Conservation (phyloP, 2,888 invertebrate species). For the Chymomyza amoena region DNA sequence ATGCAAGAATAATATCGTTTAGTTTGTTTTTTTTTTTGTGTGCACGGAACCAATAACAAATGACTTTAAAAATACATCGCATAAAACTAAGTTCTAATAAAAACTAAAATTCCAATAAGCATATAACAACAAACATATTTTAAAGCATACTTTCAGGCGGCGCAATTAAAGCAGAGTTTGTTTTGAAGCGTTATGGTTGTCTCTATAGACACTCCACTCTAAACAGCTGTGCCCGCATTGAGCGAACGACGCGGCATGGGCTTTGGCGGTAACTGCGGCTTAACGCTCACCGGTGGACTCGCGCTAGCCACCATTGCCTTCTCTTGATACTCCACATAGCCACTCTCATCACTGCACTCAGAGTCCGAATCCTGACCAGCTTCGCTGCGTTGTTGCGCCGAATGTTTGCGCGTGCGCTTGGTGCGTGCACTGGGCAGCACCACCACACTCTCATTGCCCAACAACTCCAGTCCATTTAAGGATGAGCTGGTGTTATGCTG, state of each 20-base stretch:
- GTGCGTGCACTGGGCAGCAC: conserved; percentile 9
- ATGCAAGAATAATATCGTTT: conserved; percentile 11
- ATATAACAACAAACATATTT: conserved; percentile 49
- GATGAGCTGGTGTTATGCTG: conserved; percentile 68
- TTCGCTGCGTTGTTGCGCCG: conserved; percentile 15
- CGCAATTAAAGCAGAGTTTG: conserved; percentile 49
- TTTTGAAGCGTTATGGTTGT: not conserved
- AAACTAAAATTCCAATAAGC: not conserved
- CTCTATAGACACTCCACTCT: not conserved
- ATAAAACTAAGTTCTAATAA: not conserved
- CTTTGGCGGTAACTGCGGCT: conserved; percentile 68
- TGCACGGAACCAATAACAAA: conserved; percentile 18
- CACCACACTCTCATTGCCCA: conserved; percentile 11
- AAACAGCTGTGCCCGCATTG: conserved; percentile 16
- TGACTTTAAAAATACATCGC: conserved; percentile 4
- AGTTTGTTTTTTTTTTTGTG: conserved; percentile 15
- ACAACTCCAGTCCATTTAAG: conserved; percentile 42
- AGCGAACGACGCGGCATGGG: conserved; percentile 69
- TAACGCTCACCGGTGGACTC: conserved; percentile 22
- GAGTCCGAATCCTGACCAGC: conserved; percentile 81
- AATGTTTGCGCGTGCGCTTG: conserved; percentile 16
- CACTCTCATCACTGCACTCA: conserved; percentile 93
- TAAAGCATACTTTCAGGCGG: conserved; percentile 49
- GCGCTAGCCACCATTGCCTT: conserved; percentile 38
- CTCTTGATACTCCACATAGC: conserved; percentile 89